phyloP scores from a whole-genome alignment of 2,113 vertebrate genomes.

The Spermophilus dauricus region DNA sequence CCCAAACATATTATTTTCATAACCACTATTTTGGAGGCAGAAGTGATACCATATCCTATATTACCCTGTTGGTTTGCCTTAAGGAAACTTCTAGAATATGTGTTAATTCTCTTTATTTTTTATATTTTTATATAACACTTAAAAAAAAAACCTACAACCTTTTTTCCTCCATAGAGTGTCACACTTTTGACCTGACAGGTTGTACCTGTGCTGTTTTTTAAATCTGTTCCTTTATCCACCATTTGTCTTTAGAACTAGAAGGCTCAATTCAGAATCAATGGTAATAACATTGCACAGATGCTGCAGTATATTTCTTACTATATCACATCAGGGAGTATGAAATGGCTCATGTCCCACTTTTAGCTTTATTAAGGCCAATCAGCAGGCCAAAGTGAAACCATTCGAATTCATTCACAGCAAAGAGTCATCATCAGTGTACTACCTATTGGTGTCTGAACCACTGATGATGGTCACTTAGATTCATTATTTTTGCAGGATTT shows the following conservation, averaged over 20 bases:
- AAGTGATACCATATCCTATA: background rate
- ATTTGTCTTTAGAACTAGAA: background rate
- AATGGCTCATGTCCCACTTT: background rate
- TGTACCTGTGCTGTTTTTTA: background rate
- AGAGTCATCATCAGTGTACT: background rate
- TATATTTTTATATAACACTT: background rate
- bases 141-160: background rate
- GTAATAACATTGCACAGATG: background rate
- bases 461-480: background rate
- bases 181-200: background rate
- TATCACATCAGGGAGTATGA: background rate
- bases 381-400: background rate
- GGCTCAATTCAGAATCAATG: background rate
- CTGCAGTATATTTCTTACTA: background rate
- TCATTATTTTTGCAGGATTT: background rate
- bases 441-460: background rate
- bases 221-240: background rate
- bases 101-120: background rate
- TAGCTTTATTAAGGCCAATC: background rate
- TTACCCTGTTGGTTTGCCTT: background rate
- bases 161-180: background rate
- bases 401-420: background rate
- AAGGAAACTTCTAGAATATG: background rate
- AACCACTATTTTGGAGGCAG: background rate
- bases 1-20: slow-evolving; percentile 3